Percentiles rank a stretch among this genome's conserved stretches.
These are phyloP conservation scores for Buathra laborator DNA, from an alignment of 2,888 invertebrate genomes.

Conservation along the genomic window DNA sequence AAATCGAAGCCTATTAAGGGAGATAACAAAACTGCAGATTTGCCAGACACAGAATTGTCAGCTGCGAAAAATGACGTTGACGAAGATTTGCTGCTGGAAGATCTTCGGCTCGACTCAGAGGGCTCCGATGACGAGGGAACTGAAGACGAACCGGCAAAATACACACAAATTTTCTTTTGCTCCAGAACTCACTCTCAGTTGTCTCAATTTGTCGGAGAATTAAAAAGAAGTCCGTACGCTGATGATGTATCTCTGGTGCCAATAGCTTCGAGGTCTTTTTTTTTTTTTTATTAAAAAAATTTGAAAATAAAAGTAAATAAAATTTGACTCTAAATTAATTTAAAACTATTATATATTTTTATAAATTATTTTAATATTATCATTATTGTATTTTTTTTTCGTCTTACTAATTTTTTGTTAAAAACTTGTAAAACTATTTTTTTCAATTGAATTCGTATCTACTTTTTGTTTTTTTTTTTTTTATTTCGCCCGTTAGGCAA, in stretches of 20 bases:
- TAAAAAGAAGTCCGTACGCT: constrained; percentile 92
- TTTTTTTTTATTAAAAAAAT: neutral
- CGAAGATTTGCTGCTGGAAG: constrained; percentile 87
- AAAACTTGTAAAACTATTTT: neutral
- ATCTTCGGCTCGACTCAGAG: constrained; percentile 81
- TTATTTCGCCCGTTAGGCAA: constrained; percentile 85
- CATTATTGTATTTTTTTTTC: too few species aligned
- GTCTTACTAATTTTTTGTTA: too few species aligned
- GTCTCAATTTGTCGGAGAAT: constrained; percentile 97
- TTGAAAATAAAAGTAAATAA: too few species aligned
- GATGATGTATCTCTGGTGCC: constrained; percentile 91
- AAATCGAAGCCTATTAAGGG: constrained; percentile 65
- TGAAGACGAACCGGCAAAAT: constrained; percentile 81
- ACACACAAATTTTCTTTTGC: constrained; percentile 94
- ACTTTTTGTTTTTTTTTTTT: constrained; percentile 46
- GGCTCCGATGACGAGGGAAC: constrained; percentile 85
- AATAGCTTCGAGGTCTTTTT: constrained; percentile 91
- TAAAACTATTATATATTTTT: neutral
- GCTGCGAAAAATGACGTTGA: constrained; percentile 72
- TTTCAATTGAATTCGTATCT: constrained; percentile 1
- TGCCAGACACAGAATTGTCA: constrained; percentile 46
- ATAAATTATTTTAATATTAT: neutral
- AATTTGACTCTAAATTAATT: too few species aligned
- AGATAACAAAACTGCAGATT: constrained; percentile 68
- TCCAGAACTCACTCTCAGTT: constrained; percentile 99